Conservation (phyloP, 2,113 vertebrate species). For the Salvator merianae region DNA sequence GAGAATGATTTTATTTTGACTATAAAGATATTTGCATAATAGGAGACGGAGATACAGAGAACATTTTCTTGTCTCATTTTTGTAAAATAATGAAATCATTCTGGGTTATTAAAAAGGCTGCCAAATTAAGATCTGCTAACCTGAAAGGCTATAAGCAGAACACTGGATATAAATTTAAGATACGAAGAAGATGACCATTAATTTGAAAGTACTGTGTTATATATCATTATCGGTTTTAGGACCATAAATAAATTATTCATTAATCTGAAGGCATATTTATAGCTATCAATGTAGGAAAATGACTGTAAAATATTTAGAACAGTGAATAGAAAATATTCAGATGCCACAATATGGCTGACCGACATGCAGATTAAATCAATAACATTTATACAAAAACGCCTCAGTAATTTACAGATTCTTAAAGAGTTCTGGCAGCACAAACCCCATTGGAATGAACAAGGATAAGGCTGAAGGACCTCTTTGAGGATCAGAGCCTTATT, state of each 20-base stretch:
- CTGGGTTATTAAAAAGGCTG: not conserved
- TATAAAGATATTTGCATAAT: not conserved
- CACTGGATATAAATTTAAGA: conserved; percentile 3
- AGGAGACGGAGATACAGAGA: not conserved
- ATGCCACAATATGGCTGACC: conserved; percentile 57
- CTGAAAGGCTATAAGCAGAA: not conserved
- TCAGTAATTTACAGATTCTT: conserved; percentile 65
- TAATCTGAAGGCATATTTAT: conserved; percentile 39
- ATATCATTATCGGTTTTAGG: too few relatives aligned
- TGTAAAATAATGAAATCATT: not conserved
- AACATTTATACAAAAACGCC: conserved; percentile 64
- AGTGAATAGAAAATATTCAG: conserved; percentile 35
- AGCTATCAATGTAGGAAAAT: conserved; percentile 48
- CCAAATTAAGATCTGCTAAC: not conserved
- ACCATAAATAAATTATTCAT: not conserved
- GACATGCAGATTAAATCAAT: conserved; percentile 57
- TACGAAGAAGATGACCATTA: not conserved
- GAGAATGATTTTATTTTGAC: not conserved
- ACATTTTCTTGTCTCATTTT: not conserved
- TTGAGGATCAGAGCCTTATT: conserved; percentile 64
- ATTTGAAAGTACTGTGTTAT: conserved; percentile 17
- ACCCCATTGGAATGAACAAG: conserved; percentile 25
- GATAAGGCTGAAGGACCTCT: conserved; percentile 25
- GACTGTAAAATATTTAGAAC: conserved; percentile 47
- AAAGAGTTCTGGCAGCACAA: conserved; percentile 24